Evolutionary conservation across 2,113 vertebrate species (phyloP).

Genomic region (Gallinago paraguaiae): DNA sequence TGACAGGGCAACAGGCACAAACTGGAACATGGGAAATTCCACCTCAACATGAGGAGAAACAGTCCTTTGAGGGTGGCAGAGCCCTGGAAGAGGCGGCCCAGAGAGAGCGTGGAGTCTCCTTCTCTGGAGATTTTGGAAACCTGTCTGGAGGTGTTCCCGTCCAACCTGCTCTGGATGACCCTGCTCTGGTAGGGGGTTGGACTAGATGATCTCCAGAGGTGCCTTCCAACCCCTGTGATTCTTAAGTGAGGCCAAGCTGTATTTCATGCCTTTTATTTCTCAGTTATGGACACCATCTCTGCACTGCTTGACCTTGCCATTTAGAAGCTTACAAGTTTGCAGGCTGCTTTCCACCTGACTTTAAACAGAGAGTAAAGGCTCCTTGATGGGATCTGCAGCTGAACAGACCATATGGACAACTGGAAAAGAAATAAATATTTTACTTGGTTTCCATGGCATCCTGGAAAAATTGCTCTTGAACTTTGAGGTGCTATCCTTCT

Average conservation of each 20-base stretch:
- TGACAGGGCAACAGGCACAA: too few relatives aligned
- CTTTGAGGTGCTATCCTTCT: not conserved
- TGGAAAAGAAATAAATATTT: not conserved
- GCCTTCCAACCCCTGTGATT: too few relatives aligned
- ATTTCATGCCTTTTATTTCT: not conserved
- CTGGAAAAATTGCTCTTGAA: not conserved
- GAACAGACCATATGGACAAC: not conserved
- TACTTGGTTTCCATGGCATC: slow-evolving; percentile 11
- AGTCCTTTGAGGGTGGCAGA: too few relatives aligned
- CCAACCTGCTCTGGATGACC: too few relatives aligned
- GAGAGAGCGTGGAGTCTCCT: too few relatives aligned
- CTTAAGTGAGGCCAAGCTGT: not conserved
- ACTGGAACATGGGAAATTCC: too few relatives aligned
- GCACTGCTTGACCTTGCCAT: not conserved
- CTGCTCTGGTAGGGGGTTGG: too few relatives aligned
- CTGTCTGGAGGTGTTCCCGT: too few relatives aligned
- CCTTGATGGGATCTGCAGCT: not conserved
- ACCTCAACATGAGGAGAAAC: too few relatives aligned
- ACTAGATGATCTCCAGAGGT: too few relatives aligned
- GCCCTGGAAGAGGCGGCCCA: too few relatives aligned
- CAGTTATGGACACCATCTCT: not conserved
- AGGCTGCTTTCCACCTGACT: not conserved
- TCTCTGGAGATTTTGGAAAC: too few relatives aligned
- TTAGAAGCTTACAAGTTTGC: not conserved
- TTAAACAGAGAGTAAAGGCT: not conserved